Conservation (phyloP, 2,113 vertebrate genomes). For the Loxodonta africana region DNA sequence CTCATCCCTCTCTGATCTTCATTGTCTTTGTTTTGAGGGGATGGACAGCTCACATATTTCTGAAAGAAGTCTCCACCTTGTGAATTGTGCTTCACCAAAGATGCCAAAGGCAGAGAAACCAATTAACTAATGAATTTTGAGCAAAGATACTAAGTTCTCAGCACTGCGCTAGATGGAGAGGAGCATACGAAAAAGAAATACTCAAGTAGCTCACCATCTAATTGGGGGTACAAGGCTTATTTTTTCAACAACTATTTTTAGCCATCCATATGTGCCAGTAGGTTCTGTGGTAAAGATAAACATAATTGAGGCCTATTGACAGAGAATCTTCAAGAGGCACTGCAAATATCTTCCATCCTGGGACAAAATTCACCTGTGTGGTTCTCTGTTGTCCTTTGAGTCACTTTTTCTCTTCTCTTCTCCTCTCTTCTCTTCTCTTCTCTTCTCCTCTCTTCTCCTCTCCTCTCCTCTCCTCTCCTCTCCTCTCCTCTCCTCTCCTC, state of each 20-base stretch:
- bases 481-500: no score
- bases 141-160: constrained; percentile 39
- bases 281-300: background rate
- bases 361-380: background rate
- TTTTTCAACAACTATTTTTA: constrained; percentile 11
- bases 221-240: background rate
- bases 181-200: background rate
- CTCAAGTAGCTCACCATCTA: background rate
- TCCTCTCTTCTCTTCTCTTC: no score
- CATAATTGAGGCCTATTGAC: background rate
- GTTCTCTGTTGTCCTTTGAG: background rate
- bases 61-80: background rate
- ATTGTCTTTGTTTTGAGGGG: constrained; percentile 58
- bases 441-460: no score
- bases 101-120: constrained; percentile 45
- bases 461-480: no score
- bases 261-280: background rate
- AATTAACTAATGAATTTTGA: constrained; percentile 72
- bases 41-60: background rate
- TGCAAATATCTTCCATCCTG: background rate
- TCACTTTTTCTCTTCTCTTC: background rate
- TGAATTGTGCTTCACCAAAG: constrained; percentile 42
- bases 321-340: background rate
- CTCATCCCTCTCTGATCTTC: background rate
- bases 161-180: background rate